Evolutionary conservation across 1,140 invertebrate genomes (phyloP), one percentile per base, ranked within the genome.

Genomic region (Philotrypesis tridentata): DNA sequence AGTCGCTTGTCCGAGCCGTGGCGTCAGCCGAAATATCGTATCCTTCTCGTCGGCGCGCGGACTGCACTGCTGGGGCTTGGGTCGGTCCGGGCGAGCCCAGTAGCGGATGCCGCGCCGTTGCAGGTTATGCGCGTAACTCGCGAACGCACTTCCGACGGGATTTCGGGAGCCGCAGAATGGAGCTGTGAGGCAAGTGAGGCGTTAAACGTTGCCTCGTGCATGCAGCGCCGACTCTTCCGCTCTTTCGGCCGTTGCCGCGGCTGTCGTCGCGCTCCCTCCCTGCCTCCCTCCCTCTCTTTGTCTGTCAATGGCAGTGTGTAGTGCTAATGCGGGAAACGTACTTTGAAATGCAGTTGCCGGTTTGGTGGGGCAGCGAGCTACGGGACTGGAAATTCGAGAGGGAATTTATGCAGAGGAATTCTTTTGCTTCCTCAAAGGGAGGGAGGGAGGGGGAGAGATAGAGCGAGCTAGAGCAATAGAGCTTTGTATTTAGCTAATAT

Each of bases 61-160:
- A n/a, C n/a, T n/a, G n/a, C n/a, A n/a, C n/a, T n/a, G n/a, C n/a
- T n/a, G n/a, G 48, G 17, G 17, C n/a, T 55, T 55, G n/a, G 17
- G 48, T n/a, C 21, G 14, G 48, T n/a, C 17, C 17, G n/a, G 48
- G 1, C 48, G 23, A 14, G 12, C 11, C 27, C n/a, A n/a, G n/a
- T n/a, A 65, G 8, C 63, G 63, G 23, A 65, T 29, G 63, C 63
- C 12, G 25, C 12, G 25, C 11, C 63, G 63, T 29, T 27, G 63
- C 67, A 37, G 31, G 31, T 70, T 37, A 80, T 77, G 75, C 85
- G 82, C 85, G 86, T 80, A 82, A 77, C 80, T 84, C 84, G 75
- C 83, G 84, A 86, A 86, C 84, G 85, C 84, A 82, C 84, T 87
- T 87, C 86, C 86, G 84, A 79, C 85, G 82, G 14, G 61, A 63